These are phyloP conservation scores for Heliothis subflexa DNA, from an alignment of 1,140 invertebrate genomes.

Conservation along the genomic window DNA sequence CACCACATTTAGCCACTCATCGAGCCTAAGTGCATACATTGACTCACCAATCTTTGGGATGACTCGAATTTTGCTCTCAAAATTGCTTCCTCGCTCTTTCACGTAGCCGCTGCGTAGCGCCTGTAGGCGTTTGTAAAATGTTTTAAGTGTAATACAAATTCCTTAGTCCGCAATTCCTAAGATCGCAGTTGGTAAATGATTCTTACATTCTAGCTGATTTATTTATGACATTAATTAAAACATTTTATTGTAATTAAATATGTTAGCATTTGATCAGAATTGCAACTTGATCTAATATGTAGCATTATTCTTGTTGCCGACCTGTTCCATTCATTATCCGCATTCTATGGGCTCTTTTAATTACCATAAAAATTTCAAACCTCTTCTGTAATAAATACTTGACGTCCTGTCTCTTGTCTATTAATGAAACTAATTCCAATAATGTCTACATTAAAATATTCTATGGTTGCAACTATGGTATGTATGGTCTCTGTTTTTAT, in stretches of 20 bases:
- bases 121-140: slow-evolving; percentile 29
- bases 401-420: not conserved
- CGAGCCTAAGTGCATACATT: slow-evolving; percentile 48
- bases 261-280: slow-evolving; percentile 16
- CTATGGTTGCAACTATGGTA: not conserved
- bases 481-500: slow-evolving; percentile 12
- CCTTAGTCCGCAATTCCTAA: not conserved
- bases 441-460: slow-evolving; percentile 1
- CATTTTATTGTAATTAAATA: slow-evolving; percentile 7
- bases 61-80: slow-evolving; percentile 39
- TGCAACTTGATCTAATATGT: not conserved
- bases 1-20: slow-evolving; percentile 57
- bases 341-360: slow-evolving; percentile 14
- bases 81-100: slow-evolving; percentile 34
- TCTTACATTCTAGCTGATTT: slow-evolving; percentile 7
- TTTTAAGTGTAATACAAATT: slow-evolving; percentile 4
- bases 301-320: not conserved
- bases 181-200: not conserved
- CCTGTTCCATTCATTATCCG: slow-evolving; percentile 27
- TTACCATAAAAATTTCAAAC: slow-evolving; percentile 37
- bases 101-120: not conserved
- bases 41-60: slow-evolving; percentile 47
- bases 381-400: not conserved
- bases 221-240: slow-evolving; percentile 24
- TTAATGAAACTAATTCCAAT: not conserved